Percentiles rank a stretch among this genome's conserved stretches.
Conservation (phyloP, 2,797 vertebrate genomes). For the Accipiter superciliosus region DNA sequence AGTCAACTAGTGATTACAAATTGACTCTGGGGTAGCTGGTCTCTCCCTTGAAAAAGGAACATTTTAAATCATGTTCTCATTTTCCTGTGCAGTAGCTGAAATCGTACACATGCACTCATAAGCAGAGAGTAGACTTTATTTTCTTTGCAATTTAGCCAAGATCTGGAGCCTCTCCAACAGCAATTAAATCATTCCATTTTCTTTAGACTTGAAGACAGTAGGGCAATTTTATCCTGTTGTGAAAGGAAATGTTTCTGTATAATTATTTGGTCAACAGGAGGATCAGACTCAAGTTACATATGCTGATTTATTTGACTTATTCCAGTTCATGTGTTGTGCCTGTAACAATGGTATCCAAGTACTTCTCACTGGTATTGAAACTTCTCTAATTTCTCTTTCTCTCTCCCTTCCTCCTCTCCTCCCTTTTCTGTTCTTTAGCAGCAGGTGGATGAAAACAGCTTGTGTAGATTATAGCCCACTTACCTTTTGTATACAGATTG, state of each 20-base stretch:
- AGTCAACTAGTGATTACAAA: conserved; percentile 2
- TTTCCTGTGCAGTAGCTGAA: neutral
- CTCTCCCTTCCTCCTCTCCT: neutral
- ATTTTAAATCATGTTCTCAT: neutral
- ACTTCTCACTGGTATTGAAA: neutral
- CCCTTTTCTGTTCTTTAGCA: neutral
- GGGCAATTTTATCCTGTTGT: neutral
- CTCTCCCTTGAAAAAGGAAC: neutral
- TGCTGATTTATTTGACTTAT: neutral
- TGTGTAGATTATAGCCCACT: neutral
- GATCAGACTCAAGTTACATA: neutral
- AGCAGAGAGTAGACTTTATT: neutral
- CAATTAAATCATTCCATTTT: conserved; percentile 8
- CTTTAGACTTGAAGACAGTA: neutral
- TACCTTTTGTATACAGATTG: neutral
- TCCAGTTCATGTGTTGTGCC: neutral
- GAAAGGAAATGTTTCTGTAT: neutral
- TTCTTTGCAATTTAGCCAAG: neutral
- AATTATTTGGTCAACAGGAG: neutral
- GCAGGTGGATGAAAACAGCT: neutral
- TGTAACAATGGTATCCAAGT: neutral
- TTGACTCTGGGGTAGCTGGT: neutral
- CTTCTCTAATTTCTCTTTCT: neutral
- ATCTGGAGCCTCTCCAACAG: conserved; percentile 11
- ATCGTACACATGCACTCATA: neutral